These are phyloP conservation scores for Elgaria multicarinata DNA, from an alignment of 2,113 vertebrate genomes.

Conservation along the genomic window DNA sequence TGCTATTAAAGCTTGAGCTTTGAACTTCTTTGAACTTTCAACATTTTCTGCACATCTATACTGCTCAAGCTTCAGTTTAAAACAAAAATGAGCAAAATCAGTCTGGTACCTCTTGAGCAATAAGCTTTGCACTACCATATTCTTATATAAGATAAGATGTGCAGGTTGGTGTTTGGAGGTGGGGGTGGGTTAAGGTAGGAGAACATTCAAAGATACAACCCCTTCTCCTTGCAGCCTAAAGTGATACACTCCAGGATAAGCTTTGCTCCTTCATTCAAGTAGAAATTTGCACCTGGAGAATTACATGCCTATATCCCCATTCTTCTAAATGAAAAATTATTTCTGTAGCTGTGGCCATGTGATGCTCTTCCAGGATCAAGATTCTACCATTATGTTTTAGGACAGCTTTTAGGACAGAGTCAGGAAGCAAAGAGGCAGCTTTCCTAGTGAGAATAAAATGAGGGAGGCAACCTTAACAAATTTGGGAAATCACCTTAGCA, in stretches of 20 bases:
- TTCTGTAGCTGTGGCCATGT: not conserved
- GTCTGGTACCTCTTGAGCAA: too few species aligned
- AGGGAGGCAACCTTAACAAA: conserved; percentile 39
- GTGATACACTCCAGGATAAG: not conserved
- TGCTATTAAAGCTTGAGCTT: too few species aligned
- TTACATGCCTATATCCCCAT: not conserved
- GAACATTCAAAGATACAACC: not conserved
- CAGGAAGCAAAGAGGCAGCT: not conserved
- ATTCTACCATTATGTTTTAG: not conserved
- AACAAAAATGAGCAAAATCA: too few species aligned
- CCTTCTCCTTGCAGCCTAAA: not conserved
- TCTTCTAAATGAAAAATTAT: not conserved
- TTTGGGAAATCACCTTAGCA: conserved; percentile 44
- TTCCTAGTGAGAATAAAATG: not conserved
- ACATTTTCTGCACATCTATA: too few species aligned
- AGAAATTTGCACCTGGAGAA: not conserved
- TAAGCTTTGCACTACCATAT: too few species aligned
- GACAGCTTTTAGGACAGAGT: not conserved
- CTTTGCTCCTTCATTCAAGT: too few species aligned
- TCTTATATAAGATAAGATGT: too few species aligned
- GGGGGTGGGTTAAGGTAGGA: not conserved
- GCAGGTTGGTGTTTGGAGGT: not conserved
- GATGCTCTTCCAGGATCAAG: not conserved
- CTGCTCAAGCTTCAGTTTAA: too few species aligned
- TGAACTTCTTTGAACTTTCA: too few species aligned